Percentiles rank a stretch among this genome's conserved stretches.
Evolutionary conservation across 2,888 invertebrate species (phyloP).

Genomic region (Criorhina ranunculi): DNA sequence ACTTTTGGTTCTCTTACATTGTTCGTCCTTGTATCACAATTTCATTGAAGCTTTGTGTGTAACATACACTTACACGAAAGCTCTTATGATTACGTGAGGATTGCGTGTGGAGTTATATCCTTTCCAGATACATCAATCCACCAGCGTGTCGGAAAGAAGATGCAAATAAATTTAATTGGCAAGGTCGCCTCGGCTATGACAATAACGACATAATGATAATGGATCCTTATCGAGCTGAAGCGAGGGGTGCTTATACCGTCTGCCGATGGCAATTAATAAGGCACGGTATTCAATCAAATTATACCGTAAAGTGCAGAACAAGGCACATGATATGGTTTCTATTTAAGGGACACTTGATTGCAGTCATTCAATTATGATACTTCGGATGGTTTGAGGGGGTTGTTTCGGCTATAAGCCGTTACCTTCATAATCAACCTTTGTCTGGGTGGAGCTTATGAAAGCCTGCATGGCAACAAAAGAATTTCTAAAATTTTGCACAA

Average conservation of each 20-base stretch:
- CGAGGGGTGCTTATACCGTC: conserved; percentile 31
- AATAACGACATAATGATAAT: conserved; percentile 49
- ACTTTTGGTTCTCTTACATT: neutral
- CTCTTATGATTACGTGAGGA: conserved; percentile 19
- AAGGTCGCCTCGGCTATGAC: conserved; percentile 44
- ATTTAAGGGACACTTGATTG: neutral
- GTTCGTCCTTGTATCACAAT: conserved; percentile 20
- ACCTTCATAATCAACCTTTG: neutral
- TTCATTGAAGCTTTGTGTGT: conserved; percentile 40
- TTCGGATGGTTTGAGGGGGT: neutral
- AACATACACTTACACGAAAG: neutral
- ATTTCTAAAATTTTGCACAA: too few species aligned
- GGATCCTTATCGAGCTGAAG: conserved; percentile 29
- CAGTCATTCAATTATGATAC: neutral
- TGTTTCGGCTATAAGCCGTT: neutral
- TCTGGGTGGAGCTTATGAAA: neutral
- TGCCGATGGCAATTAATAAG: conserved; percentile 22
- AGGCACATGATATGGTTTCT: neutral
- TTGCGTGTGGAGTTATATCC: conserved; percentile 44
- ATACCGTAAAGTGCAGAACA: conserved; percentile 4
- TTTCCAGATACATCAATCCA: conserved; percentile 39
- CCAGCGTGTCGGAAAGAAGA: conserved; percentile 31
- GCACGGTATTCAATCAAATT: conserved; percentile 25
- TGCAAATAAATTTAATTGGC: conserved; percentile 60
- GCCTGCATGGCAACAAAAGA: too few species aligned